Percentiles rank a stretch among this genome's conserved stretches.
phyloP scores from a whole-genome alignment of 2,888 invertebrate genomes.

The Electrophaes corylata region DNA sequence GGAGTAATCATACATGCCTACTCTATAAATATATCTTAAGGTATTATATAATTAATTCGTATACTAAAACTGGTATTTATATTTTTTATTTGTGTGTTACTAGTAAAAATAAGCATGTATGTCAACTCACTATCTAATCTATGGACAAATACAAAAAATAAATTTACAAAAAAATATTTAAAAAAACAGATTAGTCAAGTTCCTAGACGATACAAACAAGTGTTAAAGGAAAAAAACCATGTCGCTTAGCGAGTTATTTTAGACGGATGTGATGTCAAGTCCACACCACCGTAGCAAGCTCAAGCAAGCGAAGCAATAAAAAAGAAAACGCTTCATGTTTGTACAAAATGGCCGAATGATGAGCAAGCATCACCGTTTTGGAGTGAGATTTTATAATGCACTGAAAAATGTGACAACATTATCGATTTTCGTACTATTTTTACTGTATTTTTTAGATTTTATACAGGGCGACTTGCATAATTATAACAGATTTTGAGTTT shows the following conservation, averaged over 20 bases:
- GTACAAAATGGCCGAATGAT: constrained; percentile 40
- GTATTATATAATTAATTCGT: no score
- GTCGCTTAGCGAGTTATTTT: constrained; percentile 73
- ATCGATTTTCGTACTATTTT: no score
- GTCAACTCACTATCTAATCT: constrained; percentile 22
- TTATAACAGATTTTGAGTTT: no score
- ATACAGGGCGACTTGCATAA: not conserved
- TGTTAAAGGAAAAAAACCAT: constrained; percentile 79
- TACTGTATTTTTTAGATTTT: no score
- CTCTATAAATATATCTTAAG: no score
- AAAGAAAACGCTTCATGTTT: constrained; percentile 22
- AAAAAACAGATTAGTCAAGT: constrained; percentile 70
- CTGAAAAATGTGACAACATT: not conserved
- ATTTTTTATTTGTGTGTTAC: not conserved
- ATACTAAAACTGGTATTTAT: not conserved
- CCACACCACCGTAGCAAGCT: constrained; percentile 73
- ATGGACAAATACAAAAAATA: constrained; percentile 43
- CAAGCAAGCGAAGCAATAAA: constrained; percentile 80
- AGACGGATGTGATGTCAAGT: constrained; percentile 47
- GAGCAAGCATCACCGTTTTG: constrained; percentile 56
- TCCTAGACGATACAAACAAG: constrained; percentile 79
- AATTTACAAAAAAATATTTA: constrained; percentile 38
- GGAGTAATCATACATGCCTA: constrained; percentile 47
- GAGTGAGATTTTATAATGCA: constrained; percentile 36
- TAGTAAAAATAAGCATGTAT: constrained; percentile 13